Conservation (phyloP, 2,888 invertebrate genomes). For the Phania funesta region DNA sequence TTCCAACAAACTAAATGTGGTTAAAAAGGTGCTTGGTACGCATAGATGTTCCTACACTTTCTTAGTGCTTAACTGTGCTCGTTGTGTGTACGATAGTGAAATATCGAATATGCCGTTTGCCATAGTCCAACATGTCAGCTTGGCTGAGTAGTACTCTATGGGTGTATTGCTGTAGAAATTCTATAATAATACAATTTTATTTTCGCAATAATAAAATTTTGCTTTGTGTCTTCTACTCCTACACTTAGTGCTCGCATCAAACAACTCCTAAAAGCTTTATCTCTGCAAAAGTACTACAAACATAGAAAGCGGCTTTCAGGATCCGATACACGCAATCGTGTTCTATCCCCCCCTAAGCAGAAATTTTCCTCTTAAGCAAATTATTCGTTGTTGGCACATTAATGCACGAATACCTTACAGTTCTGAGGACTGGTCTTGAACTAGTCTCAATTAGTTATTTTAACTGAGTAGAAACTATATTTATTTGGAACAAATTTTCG, state of each 20-base stretch:
- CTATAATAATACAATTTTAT: slow-evolving; percentile 53
- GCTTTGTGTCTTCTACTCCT: slow-evolving; percentile 39
- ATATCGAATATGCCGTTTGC: neutral
- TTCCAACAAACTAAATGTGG: slow-evolving; percentile 20
- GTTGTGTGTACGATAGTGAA: neutral
- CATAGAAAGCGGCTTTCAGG: slow-evolving; percentile 26
- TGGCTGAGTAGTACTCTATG: slow-evolving; percentile 9
- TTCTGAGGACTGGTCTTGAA: neutral
- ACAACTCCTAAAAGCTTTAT: slow-evolving; percentile 44
- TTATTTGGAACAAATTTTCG: too few species aligned
- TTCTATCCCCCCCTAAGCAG: slow-evolving; percentile 38
- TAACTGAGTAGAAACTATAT: too few species aligned
- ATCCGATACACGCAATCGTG: slow-evolving; percentile 59
- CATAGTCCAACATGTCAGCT: neutral
- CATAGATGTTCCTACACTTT: slow-evolving; percentile 34
- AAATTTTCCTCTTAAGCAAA: neutral
- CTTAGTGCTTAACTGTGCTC: neutral
- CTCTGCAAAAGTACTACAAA: slow-evolving; percentile 9
- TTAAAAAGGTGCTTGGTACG: slow-evolving; percentile 60
- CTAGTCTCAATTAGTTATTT: too few species aligned
- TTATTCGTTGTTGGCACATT: neutral
- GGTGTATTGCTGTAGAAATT: slow-evolving; percentile 37
- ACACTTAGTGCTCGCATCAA: slow-evolving; percentile 28
- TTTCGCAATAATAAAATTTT: slow-evolving; percentile 17
- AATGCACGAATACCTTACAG: slow-evolving; percentile 27